phyloP scores from a whole-genome alignment of 2,113 vertebrate genomes.

The Myotis brandtii region DNA sequence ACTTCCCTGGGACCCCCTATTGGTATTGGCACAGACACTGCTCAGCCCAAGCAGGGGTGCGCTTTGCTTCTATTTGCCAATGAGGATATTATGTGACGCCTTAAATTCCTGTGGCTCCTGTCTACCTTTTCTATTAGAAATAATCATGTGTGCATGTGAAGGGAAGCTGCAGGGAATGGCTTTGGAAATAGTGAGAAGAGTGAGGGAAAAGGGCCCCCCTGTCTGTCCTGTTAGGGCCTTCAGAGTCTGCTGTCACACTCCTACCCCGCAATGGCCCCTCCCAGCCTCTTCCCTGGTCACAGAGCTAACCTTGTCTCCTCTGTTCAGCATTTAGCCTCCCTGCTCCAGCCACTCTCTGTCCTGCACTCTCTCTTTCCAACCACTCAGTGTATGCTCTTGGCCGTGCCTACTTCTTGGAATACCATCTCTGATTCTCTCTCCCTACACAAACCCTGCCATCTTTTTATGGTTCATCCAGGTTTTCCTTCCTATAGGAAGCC shows the following conservation, averaged over 20 bases:
- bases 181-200: background rate
- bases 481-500: background rate
- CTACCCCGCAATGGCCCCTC: fast-evolving
- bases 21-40: background rate
- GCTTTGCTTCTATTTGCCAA: background rate
- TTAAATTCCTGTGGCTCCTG: constrained; percentile 14
- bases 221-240: background rate
- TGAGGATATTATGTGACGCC: background rate
- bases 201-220: background rate
- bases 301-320: background rate
- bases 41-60: background rate
- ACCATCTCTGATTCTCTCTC: background rate
- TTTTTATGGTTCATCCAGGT: background rate
- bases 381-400: background rate
- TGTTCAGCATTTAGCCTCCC: background rate
- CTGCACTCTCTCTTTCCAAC: background rate
- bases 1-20: background rate
- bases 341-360: background rate
- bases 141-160: background rate
- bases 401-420: background rate
- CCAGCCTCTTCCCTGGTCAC: background rate
- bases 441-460: background rate
- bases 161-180: background rate
- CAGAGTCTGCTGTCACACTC: background rate
- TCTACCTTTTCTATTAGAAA: constrained; percentile 19